Evolutionary conservation across 2,113 vertebrate species (phyloP), one percentile per base, ranked within the genome.

Genomic region (Xenus cinereus): DNA sequence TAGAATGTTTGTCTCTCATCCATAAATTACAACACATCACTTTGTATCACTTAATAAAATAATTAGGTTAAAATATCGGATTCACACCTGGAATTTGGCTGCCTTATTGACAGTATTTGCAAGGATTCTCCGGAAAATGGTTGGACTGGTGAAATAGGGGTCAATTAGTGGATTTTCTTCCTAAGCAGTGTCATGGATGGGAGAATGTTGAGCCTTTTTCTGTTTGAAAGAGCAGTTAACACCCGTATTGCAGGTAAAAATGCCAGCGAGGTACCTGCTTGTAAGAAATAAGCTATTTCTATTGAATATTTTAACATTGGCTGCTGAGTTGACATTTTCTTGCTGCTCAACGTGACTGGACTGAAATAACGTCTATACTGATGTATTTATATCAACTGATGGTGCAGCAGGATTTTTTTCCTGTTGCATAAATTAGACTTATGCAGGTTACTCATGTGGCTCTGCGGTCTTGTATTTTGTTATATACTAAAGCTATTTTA

Each of bases 11-110:
- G 3, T 75, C 23, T 30, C 23, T 75, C 33, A 39, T 84, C 48
- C 13, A 1, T 53, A 9, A 51, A 6, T 78, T 53, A 8, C 0
- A 22, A 5, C 26, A 4, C 19, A 12, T 56, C 35, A 6, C 28
- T 72, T 35, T 2, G 9, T 43, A 8, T 51, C 13, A 21, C 39
- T 75, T 41, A 51, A 26, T 35, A 10, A 66, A 88, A 75, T 45
- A 45, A 51, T 37, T 51, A 10, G 9, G 9, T 72, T 68, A 46
- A 30, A 64, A 19, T 32, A 33, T 17, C 48, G 84, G 32, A 21
- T 35, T 68, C 32, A 10, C 6, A 6, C 37, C 37, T 43, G 68
- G 17, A 80, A 54, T 82, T 78, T 45, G 26, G 6, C 51, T 66
- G 1, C 32, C 4, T 7, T 32, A 14, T 7, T 77, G 33, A 14